Percentiles rank a stretch among this genome's conserved stretches.
These are phyloP conservation scores for Achroia grisella DNA, from an alignment of 1,140 invertebrate genomes.

Conservation along the genomic window DNA sequence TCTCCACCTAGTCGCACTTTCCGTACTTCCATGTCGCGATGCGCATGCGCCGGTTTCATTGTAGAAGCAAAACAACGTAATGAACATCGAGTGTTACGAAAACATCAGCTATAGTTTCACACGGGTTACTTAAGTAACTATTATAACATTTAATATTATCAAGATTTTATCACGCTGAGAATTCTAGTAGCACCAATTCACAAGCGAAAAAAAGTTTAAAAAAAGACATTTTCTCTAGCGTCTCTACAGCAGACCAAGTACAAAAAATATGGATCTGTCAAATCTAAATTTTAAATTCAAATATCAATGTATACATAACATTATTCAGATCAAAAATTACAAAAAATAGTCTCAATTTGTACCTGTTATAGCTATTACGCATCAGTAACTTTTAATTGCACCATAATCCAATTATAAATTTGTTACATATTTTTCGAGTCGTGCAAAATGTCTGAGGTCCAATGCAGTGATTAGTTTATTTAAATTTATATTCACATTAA, in stretches of 20 bases:
- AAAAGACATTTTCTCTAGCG: too few species aligned
- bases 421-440: conserved; percentile 20
- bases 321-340: background rate
- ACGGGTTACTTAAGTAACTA: background rate
- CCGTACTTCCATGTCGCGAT: background rate
- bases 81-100: background rate
- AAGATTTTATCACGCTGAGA: too few species aligned
- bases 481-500: too few species aligned
- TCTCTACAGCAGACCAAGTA: too few species aligned
- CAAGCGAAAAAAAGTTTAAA: too few species aligned
- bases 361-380: conserved; percentile 32
- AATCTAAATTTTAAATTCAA: too few species aligned
- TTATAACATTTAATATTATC: background rate
- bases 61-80: background rate
- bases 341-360: too few species aligned
- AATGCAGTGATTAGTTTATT: too few species aligned
- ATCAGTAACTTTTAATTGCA: conserved; percentile 24
- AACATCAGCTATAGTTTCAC: background rate
- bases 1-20: background rate
- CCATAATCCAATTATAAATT: conserved; percentile 41
- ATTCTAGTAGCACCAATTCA: too few species aligned
- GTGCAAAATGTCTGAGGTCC: background rate
- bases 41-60: background rate
- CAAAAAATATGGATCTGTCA: too few species aligned
- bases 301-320: too few species aligned